Evolutionary conservation across 2,797 vertebrate genomes (phyloP).

Genomic region (Anguilla anguilla): DNA sequence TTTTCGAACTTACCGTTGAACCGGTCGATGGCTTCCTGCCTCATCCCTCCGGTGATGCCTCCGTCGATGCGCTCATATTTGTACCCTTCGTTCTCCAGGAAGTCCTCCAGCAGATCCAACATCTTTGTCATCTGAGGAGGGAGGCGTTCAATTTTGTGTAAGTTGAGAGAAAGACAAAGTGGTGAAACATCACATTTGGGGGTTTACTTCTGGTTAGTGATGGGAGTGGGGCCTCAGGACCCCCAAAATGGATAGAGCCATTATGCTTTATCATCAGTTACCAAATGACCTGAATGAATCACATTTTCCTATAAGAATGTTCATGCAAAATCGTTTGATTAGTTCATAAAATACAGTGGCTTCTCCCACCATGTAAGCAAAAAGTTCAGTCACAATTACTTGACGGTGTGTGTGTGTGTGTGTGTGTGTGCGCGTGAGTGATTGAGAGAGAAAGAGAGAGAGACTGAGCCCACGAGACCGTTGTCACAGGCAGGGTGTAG

Average conservation of each 20-base stretch:
- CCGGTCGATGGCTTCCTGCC: conserved; percentile 97
- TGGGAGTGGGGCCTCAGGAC: neutral
- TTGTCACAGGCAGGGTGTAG: too few relatives aligned
- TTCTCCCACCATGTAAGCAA: neutral
- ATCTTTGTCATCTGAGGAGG: conserved; percentile 94
- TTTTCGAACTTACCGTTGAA: conserved; percentile 81
- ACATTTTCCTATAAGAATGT: neutral
- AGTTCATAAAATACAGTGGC: neutral
- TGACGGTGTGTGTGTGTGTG: too few relatives aligned
- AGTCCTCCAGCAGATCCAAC: conserved; percentile 95
- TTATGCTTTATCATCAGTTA: neutral
- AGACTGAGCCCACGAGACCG: neutral
- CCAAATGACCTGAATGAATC: neutral
- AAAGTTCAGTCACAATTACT: too few relatives aligned
- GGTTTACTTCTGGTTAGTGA: neutral
- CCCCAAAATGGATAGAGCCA: neutral
- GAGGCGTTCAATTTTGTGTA: conserved; percentile 4
- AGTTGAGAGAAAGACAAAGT: neutral
- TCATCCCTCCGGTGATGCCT: conserved; percentile 95
- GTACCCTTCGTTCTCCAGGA: conserved; percentile 95
- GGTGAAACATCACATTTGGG: neutral
- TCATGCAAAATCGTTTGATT: neutral
- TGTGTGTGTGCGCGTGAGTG: too few relatives aligned
- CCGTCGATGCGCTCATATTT: conserved; percentile 97
- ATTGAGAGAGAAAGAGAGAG: too few relatives aligned